Percentiles rank a stretch among this genome's conserved stretches.
Evolutionary conservation across 2,113 vertebrate species (phyloP).

Genomic region (Meles meles): DNA sequence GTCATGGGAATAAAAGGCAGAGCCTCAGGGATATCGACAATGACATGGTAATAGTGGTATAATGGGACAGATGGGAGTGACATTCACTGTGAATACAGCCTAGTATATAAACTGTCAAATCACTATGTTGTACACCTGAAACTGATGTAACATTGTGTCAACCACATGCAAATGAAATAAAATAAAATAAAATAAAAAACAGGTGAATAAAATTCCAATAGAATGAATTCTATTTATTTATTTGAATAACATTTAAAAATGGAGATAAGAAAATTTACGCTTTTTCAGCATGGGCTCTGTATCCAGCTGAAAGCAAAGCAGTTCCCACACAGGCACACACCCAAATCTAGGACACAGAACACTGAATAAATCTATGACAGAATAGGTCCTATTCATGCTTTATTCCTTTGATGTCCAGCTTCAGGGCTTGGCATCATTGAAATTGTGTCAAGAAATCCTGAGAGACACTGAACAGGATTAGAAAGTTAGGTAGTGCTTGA

Average conservation of each 20-base stretch:
- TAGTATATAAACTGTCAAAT: neutral
- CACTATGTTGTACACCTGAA: neutral
- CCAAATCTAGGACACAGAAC: neutral
- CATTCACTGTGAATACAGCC: fast-evolving
- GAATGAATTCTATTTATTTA: neutral
- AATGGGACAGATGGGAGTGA: neutral
- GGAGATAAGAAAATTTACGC: neutral
- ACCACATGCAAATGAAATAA: neutral
- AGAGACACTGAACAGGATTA: neutral
- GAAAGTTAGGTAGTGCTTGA: neutral
- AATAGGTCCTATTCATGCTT: neutral
- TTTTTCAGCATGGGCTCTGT: neutral
- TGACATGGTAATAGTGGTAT: neutral
- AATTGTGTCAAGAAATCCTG: neutral
- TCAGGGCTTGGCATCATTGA: neutral
- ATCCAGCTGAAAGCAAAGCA: neutral
- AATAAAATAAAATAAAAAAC: neutral
- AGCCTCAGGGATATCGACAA: neutral
- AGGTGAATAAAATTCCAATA: neutral
- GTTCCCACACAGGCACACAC: neutral
- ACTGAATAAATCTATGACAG: neutral
- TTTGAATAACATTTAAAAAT: neutral
- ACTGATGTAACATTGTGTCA: neutral
- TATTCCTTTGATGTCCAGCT: neutral
- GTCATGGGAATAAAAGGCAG: neutral